These are phyloP conservation scores for Datnioides undecimradiatus DNA, from an alignment of 2,113 vertebrate genomes.

Conservation along the genomic window DNA sequence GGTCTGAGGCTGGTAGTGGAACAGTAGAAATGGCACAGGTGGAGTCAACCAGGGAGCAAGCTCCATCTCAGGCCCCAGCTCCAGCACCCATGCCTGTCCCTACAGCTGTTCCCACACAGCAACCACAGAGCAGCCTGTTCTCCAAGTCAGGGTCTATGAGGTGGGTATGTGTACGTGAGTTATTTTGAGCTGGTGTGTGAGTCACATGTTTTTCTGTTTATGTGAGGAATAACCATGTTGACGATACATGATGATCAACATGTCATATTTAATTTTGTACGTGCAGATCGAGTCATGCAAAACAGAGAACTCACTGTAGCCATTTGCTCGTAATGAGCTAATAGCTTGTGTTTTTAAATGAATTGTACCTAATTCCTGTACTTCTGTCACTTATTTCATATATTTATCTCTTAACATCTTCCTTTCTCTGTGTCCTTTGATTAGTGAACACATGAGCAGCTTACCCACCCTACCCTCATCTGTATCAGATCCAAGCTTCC, in stretches of 20 bases:
- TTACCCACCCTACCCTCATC: constrained; percentile 69
- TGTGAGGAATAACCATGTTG: background rate
- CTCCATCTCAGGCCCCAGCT: constrained; percentile 22
- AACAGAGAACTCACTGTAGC: background rate
- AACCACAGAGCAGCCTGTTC: constrained; percentile 88
- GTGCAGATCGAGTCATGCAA: too few species aligned
- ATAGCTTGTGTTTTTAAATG: too few species aligned
- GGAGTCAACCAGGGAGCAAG: constrained; percentile 74
- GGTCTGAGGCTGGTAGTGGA: constrained; percentile 86
- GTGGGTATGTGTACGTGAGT: constrained; percentile 70
- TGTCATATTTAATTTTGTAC: background rate
- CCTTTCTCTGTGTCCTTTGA: constrained; percentile 15
- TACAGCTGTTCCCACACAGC: constrained; percentile 55
- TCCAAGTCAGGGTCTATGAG: constrained; percentile 89
- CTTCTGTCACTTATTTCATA: background rate
- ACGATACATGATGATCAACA: too few species aligned
- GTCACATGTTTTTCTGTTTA: background rate
- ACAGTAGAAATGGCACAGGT: constrained; percentile 86
- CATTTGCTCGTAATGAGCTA: background rate
- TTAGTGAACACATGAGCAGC: constrained; percentile 80
- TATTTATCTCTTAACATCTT: background rate
- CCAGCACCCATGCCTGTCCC: constrained; percentile 42
- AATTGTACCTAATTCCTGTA: too few species aligned
- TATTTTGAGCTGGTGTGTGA: background rate
- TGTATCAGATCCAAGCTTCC: constrained; percentile 78